Evolutionary conservation across 2,888 invertebrate genomes (phyloP), one percentile per base, ranked within the genome.

Genomic region (Cacoxenus indagator): DNA sequence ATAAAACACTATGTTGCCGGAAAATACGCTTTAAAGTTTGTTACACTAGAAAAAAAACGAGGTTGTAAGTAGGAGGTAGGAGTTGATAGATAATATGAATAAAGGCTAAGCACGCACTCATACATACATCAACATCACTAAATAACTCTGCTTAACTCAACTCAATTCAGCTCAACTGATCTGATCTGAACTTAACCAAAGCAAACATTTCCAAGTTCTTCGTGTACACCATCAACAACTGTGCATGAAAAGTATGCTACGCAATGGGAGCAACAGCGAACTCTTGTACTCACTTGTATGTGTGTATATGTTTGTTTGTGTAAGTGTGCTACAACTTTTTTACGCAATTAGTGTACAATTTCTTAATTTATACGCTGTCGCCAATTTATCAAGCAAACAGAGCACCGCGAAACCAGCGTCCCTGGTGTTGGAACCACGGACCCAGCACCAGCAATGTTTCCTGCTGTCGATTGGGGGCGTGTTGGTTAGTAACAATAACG

Each of bases 361-460:
- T 84, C 84, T 84, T 84, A 84, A 84, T 84, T 84, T 84, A 84
- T 84, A 80, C 78, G 78, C 83, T 84, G 84, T 84, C 84, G 84
- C 84, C 84, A 84, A 84, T 84, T 84, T 84, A 84, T 84, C 84
- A 84, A 77, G 76, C 74, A 57, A 46, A 51, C 24, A 64, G 24
- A 17, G 57, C 22, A 64, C 17, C 48, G 37, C 14, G 17, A 22
- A 4, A 51, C 67, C 43, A 68, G 31, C 46, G 57, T 55, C 46
- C n/a, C n/a, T 8, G 26, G 65, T n/a, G 37, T 19, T 43, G 62
- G 22, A 31, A 54, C 11, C 59, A 51, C 48, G 48, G 67, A 37
- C 57, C 54, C 57, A 65, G 69, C 54, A 67, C 65, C 69, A 71
- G 67, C 43, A 65, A 6, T 4, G 31, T 4, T 27, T n/a, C n/a